Evolutionary conservation across 2,113 vertebrate genomes (phyloP).

Genomic region (Gobius niger): DNA sequence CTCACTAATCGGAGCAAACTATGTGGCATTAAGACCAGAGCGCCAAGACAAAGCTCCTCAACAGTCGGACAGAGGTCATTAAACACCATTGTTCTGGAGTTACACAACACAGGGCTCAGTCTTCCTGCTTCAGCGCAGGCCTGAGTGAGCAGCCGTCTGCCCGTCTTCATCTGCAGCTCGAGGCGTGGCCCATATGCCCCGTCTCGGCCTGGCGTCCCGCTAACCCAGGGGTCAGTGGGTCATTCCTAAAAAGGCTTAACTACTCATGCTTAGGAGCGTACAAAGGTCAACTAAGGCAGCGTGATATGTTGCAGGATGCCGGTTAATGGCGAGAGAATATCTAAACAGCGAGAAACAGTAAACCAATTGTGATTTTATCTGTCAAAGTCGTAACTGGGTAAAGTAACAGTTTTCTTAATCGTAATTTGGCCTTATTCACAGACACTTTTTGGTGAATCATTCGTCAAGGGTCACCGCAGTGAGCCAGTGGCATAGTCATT

Average conservation of each 20-base stretch:
- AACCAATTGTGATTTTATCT: too few species aligned
- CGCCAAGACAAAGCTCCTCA: background rate
- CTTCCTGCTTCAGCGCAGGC: background rate
- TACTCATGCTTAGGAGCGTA: constrained; percentile 1
- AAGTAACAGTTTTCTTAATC: too few species aligned
- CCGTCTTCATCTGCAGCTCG: background rate
- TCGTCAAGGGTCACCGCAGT: too few species aligned
- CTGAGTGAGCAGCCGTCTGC: background rate
- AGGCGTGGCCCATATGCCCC: background rate
- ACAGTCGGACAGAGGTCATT: background rate
- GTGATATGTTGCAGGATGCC: background rate
- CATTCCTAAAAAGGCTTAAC: constrained; percentile 15
- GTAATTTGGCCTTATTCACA: too few species aligned
- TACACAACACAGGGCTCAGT: background rate
- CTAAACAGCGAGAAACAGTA: too few species aligned
- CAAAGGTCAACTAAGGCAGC: constrained; percentile 7
- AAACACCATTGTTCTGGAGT: background rate
- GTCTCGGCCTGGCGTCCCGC: background rate
- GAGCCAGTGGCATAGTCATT: too few species aligned
- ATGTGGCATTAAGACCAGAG: background rate
- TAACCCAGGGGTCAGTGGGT: constrained; percentile 33
- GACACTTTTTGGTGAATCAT: too few species aligned
- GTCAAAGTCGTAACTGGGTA: too few species aligned
- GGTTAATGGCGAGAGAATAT: too few species aligned
- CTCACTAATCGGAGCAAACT: background rate